A percentile compares a stretch with the other conserved stretches of the same genome.
These are phyloP conservation scores for Siniperca obscura DNA, from an alignment of 2,797 vertebrate species.

Conservation along the genomic window DNA sequence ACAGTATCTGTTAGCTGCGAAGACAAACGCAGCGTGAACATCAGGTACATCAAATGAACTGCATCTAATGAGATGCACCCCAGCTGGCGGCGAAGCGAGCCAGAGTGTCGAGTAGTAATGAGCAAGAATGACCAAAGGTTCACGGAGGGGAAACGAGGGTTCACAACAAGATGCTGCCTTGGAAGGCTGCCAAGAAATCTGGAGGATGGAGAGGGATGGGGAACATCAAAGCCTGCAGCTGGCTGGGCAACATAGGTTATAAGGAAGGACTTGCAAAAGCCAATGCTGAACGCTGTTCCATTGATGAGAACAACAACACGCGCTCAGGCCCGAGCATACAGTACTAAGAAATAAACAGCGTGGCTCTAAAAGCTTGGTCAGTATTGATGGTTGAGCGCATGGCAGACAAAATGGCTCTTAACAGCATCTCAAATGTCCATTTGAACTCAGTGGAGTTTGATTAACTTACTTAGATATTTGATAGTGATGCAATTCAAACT, in stretches of 20 bases:
- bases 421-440: not conserved
- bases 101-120: conserved; percentile 29
- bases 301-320: not conserved
- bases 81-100: conserved; percentile 47
- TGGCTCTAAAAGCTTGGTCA: not conserved
- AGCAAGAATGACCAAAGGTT: conserved; percentile 47
- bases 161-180: conserved; percentile 42
- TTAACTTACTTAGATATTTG: not conserved
- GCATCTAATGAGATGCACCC: conserved; percentile 60
- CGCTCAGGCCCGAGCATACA: not conserved
- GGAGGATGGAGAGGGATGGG: conserved; percentile 26
- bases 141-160: conserved; percentile 22
- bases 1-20: not conserved
- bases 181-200: conserved; percentile 56
- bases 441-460: not conserved
- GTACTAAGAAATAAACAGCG: not conserved
- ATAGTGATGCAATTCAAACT: not conserved
- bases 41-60: conserved; percentile 69
- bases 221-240: conserved; percentile 56
- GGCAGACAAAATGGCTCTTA: conserved; percentile 5
- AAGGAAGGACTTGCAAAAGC: not conserved
- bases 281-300: not conserved
- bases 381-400: not conserved
- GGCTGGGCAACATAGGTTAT: not conserved
- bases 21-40: conserved; percentile 50